These are phyloP conservation scores for Siniperca scherzeri DNA, from an alignment of 2,797 vertebrate genomes.

Conservation along the genomic window DNA sequence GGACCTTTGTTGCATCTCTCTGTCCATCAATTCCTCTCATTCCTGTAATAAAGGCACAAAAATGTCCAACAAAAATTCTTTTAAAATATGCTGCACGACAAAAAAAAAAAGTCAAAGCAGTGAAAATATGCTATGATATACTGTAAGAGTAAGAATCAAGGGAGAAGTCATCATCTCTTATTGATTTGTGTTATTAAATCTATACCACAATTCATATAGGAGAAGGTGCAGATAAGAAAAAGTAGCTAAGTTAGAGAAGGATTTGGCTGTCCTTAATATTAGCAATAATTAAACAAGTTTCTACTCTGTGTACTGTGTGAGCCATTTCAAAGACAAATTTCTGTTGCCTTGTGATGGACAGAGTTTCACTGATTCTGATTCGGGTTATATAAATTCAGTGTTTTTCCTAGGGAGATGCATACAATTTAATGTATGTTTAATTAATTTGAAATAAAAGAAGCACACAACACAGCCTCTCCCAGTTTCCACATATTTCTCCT, in stretches of 20 bases:
- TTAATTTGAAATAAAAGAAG: slow-evolving; percentile 9
- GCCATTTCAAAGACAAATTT: not conserved
- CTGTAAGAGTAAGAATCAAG: not conserved
- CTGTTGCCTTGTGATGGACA: too few relatives aligned
- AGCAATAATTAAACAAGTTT: not conserved
- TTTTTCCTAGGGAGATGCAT: not conserved
- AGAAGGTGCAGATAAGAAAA: not conserved
- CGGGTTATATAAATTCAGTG: not conserved
- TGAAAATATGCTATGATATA: not conserved
- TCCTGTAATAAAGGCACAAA: slow-evolving; percentile 1
- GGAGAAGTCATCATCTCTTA: not conserved
- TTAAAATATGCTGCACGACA: not conserved
- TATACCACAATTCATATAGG: not conserved
- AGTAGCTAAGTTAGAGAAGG: too few relatives aligned
- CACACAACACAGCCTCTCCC: not conserved
- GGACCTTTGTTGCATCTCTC: not conserved
- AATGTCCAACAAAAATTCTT: not conserved
- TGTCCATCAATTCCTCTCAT: not conserved
- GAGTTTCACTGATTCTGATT: not conserved
- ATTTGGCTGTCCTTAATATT: not conserved
- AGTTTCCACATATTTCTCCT: not conserved
- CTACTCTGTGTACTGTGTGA: not conserved
- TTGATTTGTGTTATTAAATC: not conserved
- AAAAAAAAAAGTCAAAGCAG: not conserved
- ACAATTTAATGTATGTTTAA: too few relatives aligned